Percentiles rank a stretch among this genome's conserved stretches.
Evolutionary conservation across 2,113 vertebrate genomes (phyloP).

Genomic region (Casuarius casuarius): DNA sequence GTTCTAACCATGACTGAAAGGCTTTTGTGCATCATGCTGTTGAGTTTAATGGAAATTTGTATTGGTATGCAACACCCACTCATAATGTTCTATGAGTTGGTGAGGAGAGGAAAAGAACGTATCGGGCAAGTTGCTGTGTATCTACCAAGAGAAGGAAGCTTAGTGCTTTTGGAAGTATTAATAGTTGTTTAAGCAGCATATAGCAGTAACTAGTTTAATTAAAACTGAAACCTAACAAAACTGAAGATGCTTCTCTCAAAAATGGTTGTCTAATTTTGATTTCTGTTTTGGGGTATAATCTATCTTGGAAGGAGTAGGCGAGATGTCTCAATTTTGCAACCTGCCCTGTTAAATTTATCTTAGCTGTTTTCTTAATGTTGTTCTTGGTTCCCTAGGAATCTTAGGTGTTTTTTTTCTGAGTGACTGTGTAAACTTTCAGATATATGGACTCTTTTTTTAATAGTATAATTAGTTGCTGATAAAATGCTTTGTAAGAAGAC

Average conservation of each 20-base stretch:
- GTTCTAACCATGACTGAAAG: neutral
- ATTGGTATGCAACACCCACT: neutral
- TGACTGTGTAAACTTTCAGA: neutral
- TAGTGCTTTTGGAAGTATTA: neutral
- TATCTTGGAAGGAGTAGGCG: neutral
- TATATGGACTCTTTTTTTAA: neutral
- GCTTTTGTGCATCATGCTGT: neutral
- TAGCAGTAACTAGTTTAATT: neutral
- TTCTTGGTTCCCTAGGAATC: neutral
- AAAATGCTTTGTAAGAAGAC: neutral
- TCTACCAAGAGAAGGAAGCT: neutral
- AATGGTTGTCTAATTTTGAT: neutral
- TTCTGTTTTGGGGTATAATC: neutral
- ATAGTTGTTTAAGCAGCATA: neutral
- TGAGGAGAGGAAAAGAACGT: neutral
- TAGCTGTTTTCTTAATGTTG: neutral
- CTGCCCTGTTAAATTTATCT: neutral
- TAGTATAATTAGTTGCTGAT: neutral
- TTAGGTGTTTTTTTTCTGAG: neutral
- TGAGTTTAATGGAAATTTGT: neutral
- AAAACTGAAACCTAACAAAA: neutral
- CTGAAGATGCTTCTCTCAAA: neutral
- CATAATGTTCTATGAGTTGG: neutral
- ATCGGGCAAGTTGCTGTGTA: neutral
- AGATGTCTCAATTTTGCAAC: neutral